Evolutionary conservation across 2,888 invertebrate genomes (phyloP), one percentile per base, ranked within the genome.

Genomic region (Sicus ferrugineus): DNA sequence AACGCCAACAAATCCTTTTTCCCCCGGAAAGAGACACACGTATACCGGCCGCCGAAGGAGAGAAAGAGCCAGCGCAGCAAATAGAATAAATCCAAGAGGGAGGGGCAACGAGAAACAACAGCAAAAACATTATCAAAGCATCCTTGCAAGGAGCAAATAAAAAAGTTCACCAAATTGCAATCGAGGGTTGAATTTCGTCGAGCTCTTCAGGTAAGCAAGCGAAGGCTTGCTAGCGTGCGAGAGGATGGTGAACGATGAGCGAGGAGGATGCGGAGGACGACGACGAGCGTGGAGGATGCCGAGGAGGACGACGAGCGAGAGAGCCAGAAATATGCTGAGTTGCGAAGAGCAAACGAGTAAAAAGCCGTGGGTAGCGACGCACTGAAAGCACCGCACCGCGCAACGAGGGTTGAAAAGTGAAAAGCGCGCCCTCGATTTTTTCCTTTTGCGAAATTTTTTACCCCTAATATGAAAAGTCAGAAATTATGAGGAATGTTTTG

Each of bases 71-170:
- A 42, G 14, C 4, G 42, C 21, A 23, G 54, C 23, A 2, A 28
- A 58, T 31, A n/a, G n/a, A 59, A 67, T 3, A 46, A 67, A 79
- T 78, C 78, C 54, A 79, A 78, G 78, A 77, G 80, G 78, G 78
- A 78, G 78, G 78, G 78, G 79, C 78, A 72, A 59, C 58, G 30
- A 58, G 70, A 38, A 63, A 34, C 69, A 58, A 62, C 54, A 72
- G 11, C 68, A 69, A 21, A 46, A 9, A 67, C 28, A 48, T 42
- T 38, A 19, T 68, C 19, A 48, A 69, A 73, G 70, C 72, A 59
- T 75, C 72, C 76, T 77, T 73, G 75, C 79, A 78, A 79, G 73
- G 77, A 77, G 75, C 73, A 68, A 70, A 79, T 63, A 73, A 69
- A 73, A 70, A 71, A 70, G 70, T 73, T 75, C 75, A 73, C 72